Evolutionary conservation across 2,888 invertebrate genomes (phyloP), one percentile per base, ranked within the genome.

Genomic region (Helobdella robusta): DNA sequence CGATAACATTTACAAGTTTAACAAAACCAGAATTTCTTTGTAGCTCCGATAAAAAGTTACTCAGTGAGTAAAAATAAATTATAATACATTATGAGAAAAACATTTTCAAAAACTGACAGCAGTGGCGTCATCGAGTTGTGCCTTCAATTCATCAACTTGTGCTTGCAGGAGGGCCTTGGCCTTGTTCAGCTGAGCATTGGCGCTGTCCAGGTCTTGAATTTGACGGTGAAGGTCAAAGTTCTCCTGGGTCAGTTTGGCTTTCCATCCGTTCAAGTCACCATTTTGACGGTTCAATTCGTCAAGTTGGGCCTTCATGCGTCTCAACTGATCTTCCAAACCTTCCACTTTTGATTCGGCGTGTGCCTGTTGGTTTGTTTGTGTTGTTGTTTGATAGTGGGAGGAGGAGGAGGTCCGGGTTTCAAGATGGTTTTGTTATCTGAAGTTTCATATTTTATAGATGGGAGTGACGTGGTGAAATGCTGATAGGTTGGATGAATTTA

Each of bases 101-200:
- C n/a, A n/a, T n/a, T n/a, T n/a, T n/a, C n/a, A 15, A 25, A 25
- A 25, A 50, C 68, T 56, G 35, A 66, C 67, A 35, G 59, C 28
- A 23, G 36, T 52, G 25, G 65, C 68, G 28, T 69, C 69, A 68
- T 79, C 79, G 52, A 76, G 70, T 62, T 70, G 70, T 66, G 76
- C 72, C 74, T 77, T 79, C 68, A 74, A 70, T 69, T 79, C 79
- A 66, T 79, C 79, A 40, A 74, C 68, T 40, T 70, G 70, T 65
- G 71, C 68, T 69, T 77, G 76, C 58, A 78, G 76, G 64, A 73
- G 73, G 56, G 74, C 70, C 71, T 76, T 89, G 73, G 93, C 91
- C 82, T 97, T 91, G 84, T 91, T 92, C 77, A 97, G 83, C 82
- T 94, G 93, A 79, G 93, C 95, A 80, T 95, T 93, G 83, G 89